Base-by-base conservation (phyloP, 1,140 invertebrate species). In the Cherax destructor region DNA sequence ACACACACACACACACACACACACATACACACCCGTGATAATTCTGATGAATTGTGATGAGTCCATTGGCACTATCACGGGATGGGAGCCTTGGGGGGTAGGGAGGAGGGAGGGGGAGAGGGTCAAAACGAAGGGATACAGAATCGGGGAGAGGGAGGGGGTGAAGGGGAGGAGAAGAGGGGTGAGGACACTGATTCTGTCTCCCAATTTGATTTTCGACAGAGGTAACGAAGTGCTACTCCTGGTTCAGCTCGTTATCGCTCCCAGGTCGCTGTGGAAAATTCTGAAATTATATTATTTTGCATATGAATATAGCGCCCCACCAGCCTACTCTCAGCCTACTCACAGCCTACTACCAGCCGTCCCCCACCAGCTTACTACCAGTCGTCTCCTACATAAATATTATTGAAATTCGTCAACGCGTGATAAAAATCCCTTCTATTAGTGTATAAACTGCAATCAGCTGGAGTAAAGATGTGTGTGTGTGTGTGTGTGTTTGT, bases 191-290 rank as follows among this genome's bases (percentile, higher is more conserved):
- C 83, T 86, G 74, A 87, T 78, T 87, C 56, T 79, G 76, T 49
- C 74, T 87, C 74, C 86, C 86, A 87, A 87, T 87, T 87, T 87
- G 86, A 87, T 87, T 87, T 87, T 87, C 50, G 86, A 65, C 47
- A 59, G 76, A 79, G 86, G 69, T 87, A 87, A 87, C 86, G 86
- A 87, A 87, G 86, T 87, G 86, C 76, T 56, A 87, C 79, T 87
- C 86, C 79, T 87, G 76, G 86, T 87, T 49, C 77, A 59, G 72
- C 86, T 87, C 86, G 86, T 87, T 87, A 87, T 79, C 86, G 56
- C 50, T 76, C 79, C 74, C 72, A 77, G 77, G 86, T 87, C 56
- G 77, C 7, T 24, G 56, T 41, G 77, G 72, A 87, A 79, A 77
- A 61, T 56, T 74, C 9, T 78, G 21, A 87, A 87, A 87, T 87